These are phyloP conservation scores for Agonopterix heracliana DNA, from an alignment of 2,888 invertebrate species.

Conservation along the genomic window DNA sequence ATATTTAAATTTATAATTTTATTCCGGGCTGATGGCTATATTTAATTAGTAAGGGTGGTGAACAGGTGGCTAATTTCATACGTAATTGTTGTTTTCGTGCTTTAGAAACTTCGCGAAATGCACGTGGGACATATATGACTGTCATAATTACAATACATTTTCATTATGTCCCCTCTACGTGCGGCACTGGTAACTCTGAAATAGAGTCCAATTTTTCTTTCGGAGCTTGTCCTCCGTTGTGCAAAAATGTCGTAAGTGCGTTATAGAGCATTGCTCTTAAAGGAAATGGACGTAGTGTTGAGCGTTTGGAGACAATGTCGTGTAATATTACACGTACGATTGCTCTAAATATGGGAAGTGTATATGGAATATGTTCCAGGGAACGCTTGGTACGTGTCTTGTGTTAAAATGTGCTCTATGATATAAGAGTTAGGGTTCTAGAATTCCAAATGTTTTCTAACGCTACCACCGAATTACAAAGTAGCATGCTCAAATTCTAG, in stretches of 20 bases:
- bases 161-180: constrained; percentile 20
- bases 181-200: constrained; percentile 23
- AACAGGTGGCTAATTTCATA: no score
- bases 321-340: constrained; percentile 15
- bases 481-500: no score
- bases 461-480: no score
- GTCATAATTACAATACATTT: constrained; percentile 26
- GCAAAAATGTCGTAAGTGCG: constrained; percentile 12
- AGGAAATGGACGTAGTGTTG: constrained; percentile 5
- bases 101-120: no score
- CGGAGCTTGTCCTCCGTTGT: no score
- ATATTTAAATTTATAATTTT: not conserved
- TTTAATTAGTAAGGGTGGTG: no score
- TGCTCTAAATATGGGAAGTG: constrained; percentile 11
- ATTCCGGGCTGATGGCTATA: no score
- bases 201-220: constrained; percentile 23
- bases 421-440: no score
- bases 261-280: constrained; percentile 4
- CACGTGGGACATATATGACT: no score
- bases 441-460: no score
- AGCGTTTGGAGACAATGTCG: constrained; percentile 7
- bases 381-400: constrained; percentile 8
- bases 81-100: no score
- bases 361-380: constrained; percentile 6
- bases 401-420: constrained; percentile 3